Evolutionary conservation across 2,797 vertebrate genomes (phyloP).

Genomic region (Rhodeus uyekii): DNA sequence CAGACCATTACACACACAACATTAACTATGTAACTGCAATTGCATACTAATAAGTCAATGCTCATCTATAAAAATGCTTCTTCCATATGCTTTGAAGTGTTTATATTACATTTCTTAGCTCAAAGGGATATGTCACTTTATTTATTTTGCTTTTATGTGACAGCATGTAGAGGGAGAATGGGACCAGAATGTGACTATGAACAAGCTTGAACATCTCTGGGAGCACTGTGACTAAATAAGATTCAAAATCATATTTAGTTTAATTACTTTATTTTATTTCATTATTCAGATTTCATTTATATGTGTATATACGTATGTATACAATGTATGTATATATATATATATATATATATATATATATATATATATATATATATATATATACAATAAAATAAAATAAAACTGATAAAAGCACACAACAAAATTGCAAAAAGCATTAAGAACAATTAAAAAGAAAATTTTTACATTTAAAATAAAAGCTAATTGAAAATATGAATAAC

Average conservation of each 20-base stretch:
- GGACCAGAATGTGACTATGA: not conserved
- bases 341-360: too few relatives aligned
- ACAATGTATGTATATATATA: too few relatives aligned
- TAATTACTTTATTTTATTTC: too few relatives aligned
- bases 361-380: too few relatives aligned
- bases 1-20: slow-evolving; percentile 22
- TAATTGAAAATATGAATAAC: not conserved
- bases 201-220: slow-evolving; percentile 6
- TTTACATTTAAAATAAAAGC: not conserved
- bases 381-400: too few relatives aligned
- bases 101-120: not conserved
- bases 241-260: too few relatives aligned
- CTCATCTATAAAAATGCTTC: not conserved
- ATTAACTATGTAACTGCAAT: not conserved
- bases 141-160: slow-evolving; percentile 6
- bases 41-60: slow-evolving; percentile 2
- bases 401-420: not conserved
- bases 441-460: not conserved
- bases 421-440: not conserved
- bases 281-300: too few relatives aligned
- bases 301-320: too few relatives aligned
- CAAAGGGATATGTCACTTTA: not conserved
- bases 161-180: not conserved
- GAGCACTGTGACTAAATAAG: not conserved
- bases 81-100: not conserved